phyloP scores from a whole-genome alignment of 2,888 invertebrate genomes.

The Rhopalosiphum nymphaeae region DNA sequence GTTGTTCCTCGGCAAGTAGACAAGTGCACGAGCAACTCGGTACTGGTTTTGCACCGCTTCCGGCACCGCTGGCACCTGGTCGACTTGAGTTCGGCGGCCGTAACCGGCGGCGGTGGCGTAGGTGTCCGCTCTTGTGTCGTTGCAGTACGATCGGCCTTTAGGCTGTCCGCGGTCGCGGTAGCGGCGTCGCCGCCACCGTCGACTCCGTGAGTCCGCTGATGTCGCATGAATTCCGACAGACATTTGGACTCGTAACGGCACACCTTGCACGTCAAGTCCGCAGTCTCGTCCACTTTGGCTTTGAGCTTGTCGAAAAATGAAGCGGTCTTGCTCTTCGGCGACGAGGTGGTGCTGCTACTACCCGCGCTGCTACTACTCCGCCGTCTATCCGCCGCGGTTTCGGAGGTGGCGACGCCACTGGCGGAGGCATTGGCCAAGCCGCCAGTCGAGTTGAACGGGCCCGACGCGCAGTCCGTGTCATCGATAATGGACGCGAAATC shows the following conservation, averaged over 20 bases:
- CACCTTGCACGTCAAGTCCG: slow-evolving; percentile 77
- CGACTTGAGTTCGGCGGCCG: slow-evolving; percentile 71
- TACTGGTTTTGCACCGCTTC: slow-evolving; percentile 87
- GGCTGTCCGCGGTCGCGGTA: background rate
- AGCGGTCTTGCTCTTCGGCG: slow-evolving; percentile 78
- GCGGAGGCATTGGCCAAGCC: background rate
- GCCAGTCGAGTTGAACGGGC: background rate
- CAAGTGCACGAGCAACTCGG: slow-evolving; percentile 82
- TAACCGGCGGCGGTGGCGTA: slow-evolving; percentile 33
- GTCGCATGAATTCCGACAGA: slow-evolving; percentile 84
- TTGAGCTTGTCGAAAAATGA: slow-evolving; percentile 88
- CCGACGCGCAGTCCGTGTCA: slow-evolving; percentile 58
- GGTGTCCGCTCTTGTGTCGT: slow-evolving; percentile 22
- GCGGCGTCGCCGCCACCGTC: slow-evolving; percentile 50
- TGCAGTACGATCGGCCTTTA: slow-evolving; percentile 5
- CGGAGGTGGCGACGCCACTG: background rate
- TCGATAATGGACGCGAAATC: slow-evolving; percentile 73
- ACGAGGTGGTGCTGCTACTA: slow-evolving; percentile 66
- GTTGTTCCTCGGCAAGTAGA: slow-evolving; percentile 74
- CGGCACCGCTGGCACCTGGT: slow-evolving; percentile 89
- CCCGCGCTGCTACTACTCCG: slow-evolving; percentile 22
- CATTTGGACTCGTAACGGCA: slow-evolving; percentile 86
- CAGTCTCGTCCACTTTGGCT: slow-evolving; percentile 78
- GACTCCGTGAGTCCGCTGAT: slow-evolving; percentile 74
- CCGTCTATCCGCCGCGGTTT: background rate